Base-by-base conservation (phyloP, 2,888 invertebrate species). In the Drosophila tripunctata region DNA sequence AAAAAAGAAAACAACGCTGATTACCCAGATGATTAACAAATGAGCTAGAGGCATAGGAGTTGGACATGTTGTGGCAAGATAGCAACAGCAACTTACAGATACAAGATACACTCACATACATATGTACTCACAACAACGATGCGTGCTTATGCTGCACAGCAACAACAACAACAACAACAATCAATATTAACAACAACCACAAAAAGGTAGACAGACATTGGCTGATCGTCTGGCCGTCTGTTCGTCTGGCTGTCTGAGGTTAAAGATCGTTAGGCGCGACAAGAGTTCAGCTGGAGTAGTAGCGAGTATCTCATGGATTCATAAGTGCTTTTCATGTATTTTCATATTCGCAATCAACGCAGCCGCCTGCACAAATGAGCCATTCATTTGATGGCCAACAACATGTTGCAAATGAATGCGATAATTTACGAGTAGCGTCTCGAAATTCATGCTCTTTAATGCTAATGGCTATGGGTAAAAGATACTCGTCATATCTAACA, bases 201-300 rank as follows among this genome's bases (percentile, higher is more conserved):
- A 65, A 12, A 44, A 48, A 43, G 8, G 21, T 7, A 31, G 17
- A 45, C 24, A 30, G 30, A 31, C 62, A 50, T 35, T 47, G 31
- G 24, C 33, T 40, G 38, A 48, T 45, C 8, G 44, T 5, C 45
- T 12, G 56, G 31, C 66, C 50, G 62, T 35, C 52, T 35, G 68
- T 35, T 54, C 47, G 67, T 56, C 45, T 67, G 74, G 44, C 68
- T 40, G 54, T 21, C 24, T 52, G 67, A 81, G 87, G 85, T 81
- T 84, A 88, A 89, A 85, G 85, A 89, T 88, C 79, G 79, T 88
- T 85, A 80, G 88, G 78, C 86, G 88, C 82, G 85, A 81, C 88
- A 72, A 75, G 30, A 24, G 43, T 41, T 54, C 73, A 72, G 73
- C 19, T 55, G 52, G 52, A 21, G 14, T 17, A 31, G 44, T 30